Evolutionary conservation across 2,888 invertebrate genomes (phyloP).

Genomic region (Diloba caeruleocephala): DNA sequence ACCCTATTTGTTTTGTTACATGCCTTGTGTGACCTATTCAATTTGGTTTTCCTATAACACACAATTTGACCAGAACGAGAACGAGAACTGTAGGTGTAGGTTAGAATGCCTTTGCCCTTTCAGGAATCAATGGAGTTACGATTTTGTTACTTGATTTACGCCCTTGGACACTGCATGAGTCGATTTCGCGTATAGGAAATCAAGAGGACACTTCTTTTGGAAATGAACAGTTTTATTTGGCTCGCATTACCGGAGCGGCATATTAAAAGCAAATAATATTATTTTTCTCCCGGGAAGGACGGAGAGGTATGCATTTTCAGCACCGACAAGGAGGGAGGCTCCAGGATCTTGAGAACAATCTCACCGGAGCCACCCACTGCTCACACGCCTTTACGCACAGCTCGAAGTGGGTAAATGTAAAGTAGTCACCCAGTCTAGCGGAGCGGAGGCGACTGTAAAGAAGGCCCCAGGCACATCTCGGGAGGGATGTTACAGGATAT

Average conservation of each 20-base stretch:
- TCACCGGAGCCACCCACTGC: no score
- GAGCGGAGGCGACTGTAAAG: no score
- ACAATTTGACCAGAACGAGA: constrained; percentile 7
- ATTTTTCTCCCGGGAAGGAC: no score
- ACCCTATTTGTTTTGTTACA: no score
- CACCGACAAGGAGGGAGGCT: no score
- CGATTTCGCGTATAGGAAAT: background rate
- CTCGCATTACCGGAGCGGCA: background rate
- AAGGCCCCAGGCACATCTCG: no score
- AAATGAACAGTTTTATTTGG: background rate
- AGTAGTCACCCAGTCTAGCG: no score
- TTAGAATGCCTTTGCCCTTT: constrained; percentile 20
- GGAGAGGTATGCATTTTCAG: no score
- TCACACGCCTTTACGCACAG: no score
- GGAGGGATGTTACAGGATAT: no score
- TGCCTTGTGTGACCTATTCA: background rate
- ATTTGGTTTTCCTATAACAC: background rate
- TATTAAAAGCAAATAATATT: background rate
- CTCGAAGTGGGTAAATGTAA: no score
- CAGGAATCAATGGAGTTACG: background rate
- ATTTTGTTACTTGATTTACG: background rate
- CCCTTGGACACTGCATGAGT: background rate
- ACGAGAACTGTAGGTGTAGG: constrained; percentile 12
- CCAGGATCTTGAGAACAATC: no score
- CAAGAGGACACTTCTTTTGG: background rate